Evolutionary conservation across 2,888 invertebrate genomes (phyloP).

Genomic region (Chrysolina haemoptera): DNA sequence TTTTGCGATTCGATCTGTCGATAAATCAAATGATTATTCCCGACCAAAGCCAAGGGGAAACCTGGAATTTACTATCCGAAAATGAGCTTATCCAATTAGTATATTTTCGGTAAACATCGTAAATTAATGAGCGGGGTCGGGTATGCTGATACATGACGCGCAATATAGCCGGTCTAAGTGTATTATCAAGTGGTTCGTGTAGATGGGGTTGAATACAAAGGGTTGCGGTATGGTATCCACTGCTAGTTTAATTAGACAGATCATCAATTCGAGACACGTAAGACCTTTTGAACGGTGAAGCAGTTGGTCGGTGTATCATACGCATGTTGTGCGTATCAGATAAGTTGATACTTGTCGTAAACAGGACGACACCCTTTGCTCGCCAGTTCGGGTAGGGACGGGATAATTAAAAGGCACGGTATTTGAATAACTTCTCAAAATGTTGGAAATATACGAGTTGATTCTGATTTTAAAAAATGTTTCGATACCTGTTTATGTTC

Average conservation of each 20-base stretch:
- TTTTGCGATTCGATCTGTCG: constrained; percentile 35
- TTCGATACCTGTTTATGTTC: too few relatives aligned
- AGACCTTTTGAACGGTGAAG: constrained; percentile 32
- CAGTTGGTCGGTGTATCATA: constrained; percentile 27
- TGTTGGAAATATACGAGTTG: too few relatives aligned
- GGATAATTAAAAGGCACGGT: too few relatives aligned
- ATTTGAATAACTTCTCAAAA: too few relatives aligned
- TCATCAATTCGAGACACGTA: constrained; percentile 60
- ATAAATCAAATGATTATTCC: constrained; percentile 44
- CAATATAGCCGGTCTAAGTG: constrained; percentile 48
- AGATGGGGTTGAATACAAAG: constrained; percentile 50
- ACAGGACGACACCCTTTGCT: neutral
- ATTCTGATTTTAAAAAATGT: too few relatives aligned
- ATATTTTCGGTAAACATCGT: constrained; percentile 47
- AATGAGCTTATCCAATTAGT: constrained; percentile 48
- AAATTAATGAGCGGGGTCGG: constrained; percentile 40
- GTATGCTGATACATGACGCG: constrained; percentile 35
- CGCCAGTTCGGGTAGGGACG: too few relatives aligned
- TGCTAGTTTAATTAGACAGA: constrained; percentile 59
- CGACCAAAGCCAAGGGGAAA: constrained; percentile 33
- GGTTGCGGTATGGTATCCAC: constrained; percentile 47
- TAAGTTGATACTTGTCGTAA: constrained; percentile 2
- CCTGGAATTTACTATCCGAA: constrained; percentile 46
- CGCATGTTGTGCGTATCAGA: constrained; percentile 17
- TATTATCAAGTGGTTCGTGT: constrained; percentile 51